Evolutionary conservation across 1,140 invertebrate species (phyloP), one percentile per base, ranked within the genome.

Genomic region (Tetramorium simillimum): DNA sequence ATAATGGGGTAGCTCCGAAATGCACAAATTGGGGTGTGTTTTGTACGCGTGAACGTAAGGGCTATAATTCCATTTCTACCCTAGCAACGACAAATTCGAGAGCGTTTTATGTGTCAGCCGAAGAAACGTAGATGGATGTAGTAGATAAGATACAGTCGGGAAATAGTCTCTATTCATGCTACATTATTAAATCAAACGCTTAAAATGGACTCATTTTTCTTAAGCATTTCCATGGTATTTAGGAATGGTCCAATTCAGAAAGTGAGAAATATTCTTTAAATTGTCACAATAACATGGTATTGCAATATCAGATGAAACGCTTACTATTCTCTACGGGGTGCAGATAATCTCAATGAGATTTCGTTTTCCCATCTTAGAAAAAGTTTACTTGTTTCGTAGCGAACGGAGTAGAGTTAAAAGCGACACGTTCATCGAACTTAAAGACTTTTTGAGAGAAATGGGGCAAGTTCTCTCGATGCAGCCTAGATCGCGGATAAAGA

Each of bases 381-480:
- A 85, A 85, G 82, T 85, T 85, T 85, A 85, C 73, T 78, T 78
- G 82, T 85, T 85, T 85, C 73, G 60, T 62, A 78, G 10, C 82
- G 49, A 43, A 24, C 16, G 43, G 46, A 43, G 51, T n/a, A 51
- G 73, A 85, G 75, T 40, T 78, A 85, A 84, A 78, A 73, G 72
- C 82, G 82, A 78, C 72, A 85, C 82, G 82, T 85, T 85, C 82
- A 63, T 85, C 82, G 82, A 85, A 85, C 82, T 85, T 85, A 67
- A 73, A 21, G 73, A 85, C 82, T 85, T 77, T 77, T 78, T 16
- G 33, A 85, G 82, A 85, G 82, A 77, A 85, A 85, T 85, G 82
- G 73, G 65, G 60, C 70, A 85, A 85, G 75, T 85, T 78, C 33
- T 33, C 33, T 33, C 82, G 60, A 78, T 85, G 73, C 73, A 65